These are phyloP conservation scores for Origma solitaria DNA, from an alignment of 2,113 vertebrate genomes.

Conservation along the genomic window DNA sequence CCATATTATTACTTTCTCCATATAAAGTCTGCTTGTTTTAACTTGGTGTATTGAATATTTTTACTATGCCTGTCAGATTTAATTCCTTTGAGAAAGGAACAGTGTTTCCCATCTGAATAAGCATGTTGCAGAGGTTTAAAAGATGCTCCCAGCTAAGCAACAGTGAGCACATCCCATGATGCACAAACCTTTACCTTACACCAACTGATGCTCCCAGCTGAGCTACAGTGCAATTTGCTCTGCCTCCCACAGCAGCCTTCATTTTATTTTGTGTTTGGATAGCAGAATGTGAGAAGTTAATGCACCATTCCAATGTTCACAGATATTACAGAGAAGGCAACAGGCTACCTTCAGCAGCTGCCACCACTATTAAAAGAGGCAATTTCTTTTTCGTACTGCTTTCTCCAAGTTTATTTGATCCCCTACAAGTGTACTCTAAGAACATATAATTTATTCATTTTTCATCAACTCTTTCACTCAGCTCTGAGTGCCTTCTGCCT, in stretches of 20 bases:
- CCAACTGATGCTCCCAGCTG: background rate
- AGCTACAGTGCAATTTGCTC: background rate
- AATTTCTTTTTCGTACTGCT: background rate
- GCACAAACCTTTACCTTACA: background rate
- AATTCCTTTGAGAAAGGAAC: background rate
- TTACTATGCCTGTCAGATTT: background rate
- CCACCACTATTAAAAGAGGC: background rate
- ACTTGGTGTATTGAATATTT: background rate
- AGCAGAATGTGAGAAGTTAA: background rate
- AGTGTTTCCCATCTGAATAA: background rate
- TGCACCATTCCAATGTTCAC: background rate
- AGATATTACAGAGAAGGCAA: background rate
- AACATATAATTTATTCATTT: background rate
- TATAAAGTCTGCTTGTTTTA: background rate
- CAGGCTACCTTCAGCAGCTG: background rate
- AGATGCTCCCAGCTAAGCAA: background rate
- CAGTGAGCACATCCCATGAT: fast-evolving
- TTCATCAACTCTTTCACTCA: background rate
- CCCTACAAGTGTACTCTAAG: background rate
- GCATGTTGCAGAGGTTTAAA: background rate
- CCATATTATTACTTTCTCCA: background rate
- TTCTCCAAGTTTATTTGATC: background rate
- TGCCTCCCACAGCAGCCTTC: background rate
- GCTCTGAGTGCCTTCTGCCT: background rate
- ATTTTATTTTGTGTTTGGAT: background rate